A percentile compares a stretch with the other conserved stretches of the same genome.
phyloP scores from a whole-genome alignment of 2,888 invertebrate species.

The Paralinhomoeus sp. region DNA sequence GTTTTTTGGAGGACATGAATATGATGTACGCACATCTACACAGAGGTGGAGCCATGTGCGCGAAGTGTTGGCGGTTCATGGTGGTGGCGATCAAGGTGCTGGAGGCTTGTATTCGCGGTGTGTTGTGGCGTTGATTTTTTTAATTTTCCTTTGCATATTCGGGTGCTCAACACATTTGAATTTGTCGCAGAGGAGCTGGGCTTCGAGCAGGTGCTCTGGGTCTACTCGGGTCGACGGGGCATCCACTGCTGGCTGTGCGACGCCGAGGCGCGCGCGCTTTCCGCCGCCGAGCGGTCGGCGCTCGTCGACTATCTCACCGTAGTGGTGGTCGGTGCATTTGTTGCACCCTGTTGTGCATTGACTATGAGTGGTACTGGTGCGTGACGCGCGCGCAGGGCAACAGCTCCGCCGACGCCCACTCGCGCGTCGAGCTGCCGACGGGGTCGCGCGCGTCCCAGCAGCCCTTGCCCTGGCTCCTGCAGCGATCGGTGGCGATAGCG shows the following conservation, averaged over 20 bases:
- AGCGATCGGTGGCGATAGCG: not conserved
- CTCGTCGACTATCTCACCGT: slow-evolving; percentile 65
- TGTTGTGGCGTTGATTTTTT: too few species aligned
- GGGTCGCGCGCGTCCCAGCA: too few species aligned
- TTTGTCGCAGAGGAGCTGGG: slow-evolving; percentile 74
- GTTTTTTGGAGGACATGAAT: too few species aligned
- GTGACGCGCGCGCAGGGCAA: too few species aligned
- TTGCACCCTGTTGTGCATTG: too few species aligned
- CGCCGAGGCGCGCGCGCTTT: slow-evolving; percentile 50
- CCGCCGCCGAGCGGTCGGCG: slow-evolving; percentile 47
- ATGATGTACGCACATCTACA: too few species aligned
- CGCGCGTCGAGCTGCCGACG: not conserved
- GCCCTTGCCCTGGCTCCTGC: not conserved
- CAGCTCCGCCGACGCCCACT: not conserved
- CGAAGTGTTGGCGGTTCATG: slow-evolving; percentile 92
- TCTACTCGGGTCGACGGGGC: slow-evolving; percentile 90
- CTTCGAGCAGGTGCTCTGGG: slow-evolving; percentile 75
- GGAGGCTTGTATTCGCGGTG: slow-evolving; percentile 31
- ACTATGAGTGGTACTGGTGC: too few species aligned
- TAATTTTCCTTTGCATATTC: too few species aligned
- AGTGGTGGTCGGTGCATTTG: too few species aligned
- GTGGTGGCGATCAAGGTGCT: slow-evolving; percentile 69
- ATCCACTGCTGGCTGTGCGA: slow-evolving; percentile 98
- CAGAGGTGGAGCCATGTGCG: slow-evolving; percentile 62
- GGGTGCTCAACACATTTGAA: too few species aligned